Evolutionary conservation across 2,888 invertebrate genomes (phyloP), one percentile per base, ranked within the genome.

Genomic region (Leptinotarsa peninsularis): DNA sequence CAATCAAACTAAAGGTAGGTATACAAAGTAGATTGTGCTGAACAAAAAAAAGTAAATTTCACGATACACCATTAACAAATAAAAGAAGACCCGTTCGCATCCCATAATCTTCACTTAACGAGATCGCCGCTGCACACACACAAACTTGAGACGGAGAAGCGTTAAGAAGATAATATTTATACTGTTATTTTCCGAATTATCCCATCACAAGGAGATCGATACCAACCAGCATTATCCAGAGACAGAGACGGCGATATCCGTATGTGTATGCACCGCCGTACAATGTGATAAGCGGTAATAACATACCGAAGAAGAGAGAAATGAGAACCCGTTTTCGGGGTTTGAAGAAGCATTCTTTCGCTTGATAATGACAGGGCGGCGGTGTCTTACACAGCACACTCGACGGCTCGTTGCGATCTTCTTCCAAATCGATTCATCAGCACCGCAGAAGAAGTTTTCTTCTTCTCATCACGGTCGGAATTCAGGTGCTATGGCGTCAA

Each of bases 341-440:
- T 70, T 78, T 77, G 77, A 76, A 79, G 77, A 68, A 78, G 76
- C 78, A 80, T 80, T 79, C 80, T 76, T 79, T 73, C 74, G 74
- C 77, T 77, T 74, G 73, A 76, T 81, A 81, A 79, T 81, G 76
- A 78, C 77, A 79, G 76, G 79, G 78, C 81, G 79, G 79, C 74
- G 76, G 72, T 70, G 68, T 52, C 71, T 71, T 74, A 71, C 74
- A 67, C 66, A 70, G 67, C 74, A 71, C 74, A 71, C 73, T 69
- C 58, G 60, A 17, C 27, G 52, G 43, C 68, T 68, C 49, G 68
- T 68, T 50, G 49, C 52, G 54, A 50, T 68, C 68, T 50, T 23
- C 49, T 54, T 67, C 49, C 33, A 52, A 73, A 73, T 73, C 68
- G 73, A 73, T 73, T 73, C 73, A 73, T 73, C 73, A 73, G 73